Percentiles rank a stretch among this genome's conserved stretches.
Evolutionary conservation across 37 sponge, comb jelly and placozoan species (phyloP).

Genomic region (Trichoplax adhaerens): DNA sequence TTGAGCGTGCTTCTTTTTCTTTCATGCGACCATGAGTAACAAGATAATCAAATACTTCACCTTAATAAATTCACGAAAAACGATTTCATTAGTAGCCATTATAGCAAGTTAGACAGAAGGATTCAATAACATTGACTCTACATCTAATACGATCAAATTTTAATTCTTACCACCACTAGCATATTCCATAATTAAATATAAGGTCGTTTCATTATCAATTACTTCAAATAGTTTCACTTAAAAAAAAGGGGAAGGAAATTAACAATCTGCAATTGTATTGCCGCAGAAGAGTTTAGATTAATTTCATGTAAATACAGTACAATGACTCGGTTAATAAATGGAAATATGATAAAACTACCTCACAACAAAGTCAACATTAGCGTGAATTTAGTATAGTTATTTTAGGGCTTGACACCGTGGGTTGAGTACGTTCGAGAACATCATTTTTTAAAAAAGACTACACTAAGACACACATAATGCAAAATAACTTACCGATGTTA

Average conservation of each 20-base stretch:
- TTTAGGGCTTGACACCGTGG: neutral
- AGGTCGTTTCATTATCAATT: slow-evolving; percentile 92
- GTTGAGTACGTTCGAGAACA: no score
- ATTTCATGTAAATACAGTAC: neutral
- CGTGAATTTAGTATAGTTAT: neutral
- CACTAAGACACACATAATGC: neutral
- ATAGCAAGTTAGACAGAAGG: neutral
- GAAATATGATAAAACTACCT: neutral
- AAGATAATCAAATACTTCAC: slow-evolving; percentile 98
- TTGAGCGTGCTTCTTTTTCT: slow-evolving; percentile 93
- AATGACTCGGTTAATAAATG: slow-evolving; percentile 9
- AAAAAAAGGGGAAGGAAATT: neutral
- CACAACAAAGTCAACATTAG: neutral
- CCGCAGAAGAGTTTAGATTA: neutral
- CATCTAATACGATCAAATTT: neutral
- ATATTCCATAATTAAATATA: slow-evolving; percentile 96
- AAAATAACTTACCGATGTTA: slow-evolving; percentile 39
- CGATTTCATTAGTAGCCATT: no score
- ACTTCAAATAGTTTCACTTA: slow-evolving; percentile 93
- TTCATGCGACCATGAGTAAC: slow-evolving; percentile 99
- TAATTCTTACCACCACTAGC: slow-evolving; percentile 78
- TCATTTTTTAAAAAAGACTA: neutral
- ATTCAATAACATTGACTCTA: neutral
- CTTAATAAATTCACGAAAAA: slow-evolving; percentile 9
- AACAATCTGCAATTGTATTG: neutral